Conservation (phyloP, 2,797 vertebrate genomes). For the Siniperca obscura region DNA sequence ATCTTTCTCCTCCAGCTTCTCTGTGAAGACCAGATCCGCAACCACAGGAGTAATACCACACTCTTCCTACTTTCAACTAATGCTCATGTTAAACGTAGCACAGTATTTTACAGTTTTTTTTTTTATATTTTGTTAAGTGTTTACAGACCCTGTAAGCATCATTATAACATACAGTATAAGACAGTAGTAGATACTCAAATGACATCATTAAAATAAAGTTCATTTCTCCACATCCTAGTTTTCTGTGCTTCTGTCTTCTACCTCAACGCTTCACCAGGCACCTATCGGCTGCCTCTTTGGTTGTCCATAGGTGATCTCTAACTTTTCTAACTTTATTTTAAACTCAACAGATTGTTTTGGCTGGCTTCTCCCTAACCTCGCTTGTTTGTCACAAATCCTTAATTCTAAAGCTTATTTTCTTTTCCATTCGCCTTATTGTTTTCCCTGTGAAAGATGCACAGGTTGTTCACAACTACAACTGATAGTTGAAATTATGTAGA, state of each 20-base stretch:
- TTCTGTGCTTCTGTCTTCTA: slow-evolving; percentile 66
- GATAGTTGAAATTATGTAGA: slow-evolving; percentile 58
- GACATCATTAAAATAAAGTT: slow-evolving; percentile 16
- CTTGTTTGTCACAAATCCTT: slow-evolving; percentile 65
- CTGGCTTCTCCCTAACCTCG: slow-evolving; percentile 76
- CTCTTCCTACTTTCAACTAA: slow-evolving; percentile 64
- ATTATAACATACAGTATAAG: slow-evolving; percentile 17
- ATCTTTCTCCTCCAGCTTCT: slow-evolving; percentile 76
- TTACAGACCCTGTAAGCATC: slow-evolving; percentile 19
- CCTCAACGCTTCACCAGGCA: slow-evolving; percentile 72
- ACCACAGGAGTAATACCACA: slow-evolving; percentile 61
- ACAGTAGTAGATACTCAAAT: slow-evolving; percentile 32
- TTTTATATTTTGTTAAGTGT: slow-evolving; percentile 10
- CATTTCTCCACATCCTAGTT: slow-evolving; percentile 43
- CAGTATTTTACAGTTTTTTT: slow-evolving; percentile 23
- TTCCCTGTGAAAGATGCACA: slow-evolving; percentile 46
- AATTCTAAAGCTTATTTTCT: slow-evolving; percentile 64
- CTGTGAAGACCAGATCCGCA: slow-evolving; percentile 73
- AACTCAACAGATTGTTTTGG: slow-evolving; percentile 78
- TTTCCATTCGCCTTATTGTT: slow-evolving; percentile 60
- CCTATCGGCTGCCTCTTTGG: slow-evolving; percentile 72
- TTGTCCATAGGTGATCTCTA: slow-evolving; percentile 81
- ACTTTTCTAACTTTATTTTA: slow-evolving; percentile 76
- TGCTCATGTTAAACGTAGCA: slow-evolving; percentile 23
- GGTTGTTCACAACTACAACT: slow-evolving; percentile 68